These are phyloP conservation scores for Rambutsinella grinnellia DNA, from an alignment of 2,888 invertebrate genomes.

Conservation along the genomic window DNA sequence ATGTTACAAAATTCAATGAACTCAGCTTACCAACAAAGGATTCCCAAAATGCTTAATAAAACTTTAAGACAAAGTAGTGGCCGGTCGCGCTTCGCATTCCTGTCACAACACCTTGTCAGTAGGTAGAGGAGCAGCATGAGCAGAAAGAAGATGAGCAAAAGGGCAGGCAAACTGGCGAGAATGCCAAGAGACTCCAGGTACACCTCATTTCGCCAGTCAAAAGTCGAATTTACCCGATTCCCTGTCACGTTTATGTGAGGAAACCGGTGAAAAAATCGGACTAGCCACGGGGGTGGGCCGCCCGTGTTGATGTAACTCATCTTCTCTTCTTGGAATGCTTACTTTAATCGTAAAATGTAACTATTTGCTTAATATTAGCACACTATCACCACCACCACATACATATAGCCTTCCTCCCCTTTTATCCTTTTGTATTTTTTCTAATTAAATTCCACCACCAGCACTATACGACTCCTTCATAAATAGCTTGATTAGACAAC, in stretches of 20 bases:
- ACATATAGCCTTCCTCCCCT: background rate
- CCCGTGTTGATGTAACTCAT: slow-evolving; percentile 40
- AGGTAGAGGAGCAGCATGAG: slow-evolving; percentile 91
- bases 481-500: no score
- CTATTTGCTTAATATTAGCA: slow-evolving; percentile 10
- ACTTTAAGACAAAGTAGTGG: slow-evolving; percentile 85
- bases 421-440: slow-evolving; percentile 5
- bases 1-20: no score
- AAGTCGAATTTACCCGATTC: slow-evolving; percentile 90
- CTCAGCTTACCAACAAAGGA: slow-evolving; percentile 83
- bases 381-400: background rate
- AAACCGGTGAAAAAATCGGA: slow-evolving; percentile 63
- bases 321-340: slow-evolving; percentile 9
- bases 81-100: slow-evolving; percentile 88
- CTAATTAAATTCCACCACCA: no score
- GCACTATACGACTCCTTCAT: no score
- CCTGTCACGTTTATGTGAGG: slow-evolving; percentile 61
- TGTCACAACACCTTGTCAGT: slow-evolving; percentile 95
- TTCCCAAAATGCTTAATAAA: slow-evolving; percentile 75
- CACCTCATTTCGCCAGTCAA: slow-evolving; percentile 88
- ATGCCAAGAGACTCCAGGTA: slow-evolving; percentile 96
- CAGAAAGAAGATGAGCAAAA: slow-evolving; percentile 91
- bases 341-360: no score
- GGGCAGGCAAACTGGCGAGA: slow-evolving; percentile 92
- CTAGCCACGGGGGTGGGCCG: slow-evolving; percentile 59